Percentiles rank a stretch among this genome's conserved stretches.
Evolutionary conservation across 2,113 vertebrate genomes (phyloP).

Genomic region (Pseudopipra pipra): DNA sequence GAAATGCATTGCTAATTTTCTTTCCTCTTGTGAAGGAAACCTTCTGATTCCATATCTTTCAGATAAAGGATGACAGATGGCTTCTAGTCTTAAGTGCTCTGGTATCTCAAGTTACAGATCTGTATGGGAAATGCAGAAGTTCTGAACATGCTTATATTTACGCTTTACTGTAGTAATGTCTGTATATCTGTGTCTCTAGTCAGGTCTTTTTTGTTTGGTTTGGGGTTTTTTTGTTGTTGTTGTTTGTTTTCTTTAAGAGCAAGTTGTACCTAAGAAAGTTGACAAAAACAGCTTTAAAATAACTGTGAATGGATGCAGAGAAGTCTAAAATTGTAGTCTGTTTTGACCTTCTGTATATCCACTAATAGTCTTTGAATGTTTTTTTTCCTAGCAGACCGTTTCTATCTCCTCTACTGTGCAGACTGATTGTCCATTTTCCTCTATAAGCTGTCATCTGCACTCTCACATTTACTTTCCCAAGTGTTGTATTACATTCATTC

Average conservation of each 20-base stretch:
- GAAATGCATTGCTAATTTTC: not conserved
- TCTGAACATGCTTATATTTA: not conserved
- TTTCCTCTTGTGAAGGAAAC: not conserved
- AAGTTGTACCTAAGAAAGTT: not conserved
- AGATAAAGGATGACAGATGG: not conserved
- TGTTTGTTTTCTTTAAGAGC: not conserved
- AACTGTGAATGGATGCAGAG: not conserved
- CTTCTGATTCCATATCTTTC: not conserved
- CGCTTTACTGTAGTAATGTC: not conserved
- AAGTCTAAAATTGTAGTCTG: not conserved
- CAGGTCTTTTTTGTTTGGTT: not conserved
- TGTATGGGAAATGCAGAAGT: not conserved
- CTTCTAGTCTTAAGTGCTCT: not conserved
- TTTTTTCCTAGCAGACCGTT: not conserved
- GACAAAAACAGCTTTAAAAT: not conserved
- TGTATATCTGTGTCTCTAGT: not conserved
- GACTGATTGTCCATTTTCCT: not conserved
- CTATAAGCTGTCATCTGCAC: not conserved
- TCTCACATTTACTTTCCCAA: not conserved
- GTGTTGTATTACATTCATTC: not conserved
- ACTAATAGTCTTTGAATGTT: not conserved
- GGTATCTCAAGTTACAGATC: not conserved
- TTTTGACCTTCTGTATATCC: not conserved
- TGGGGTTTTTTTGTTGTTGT: not conserved
- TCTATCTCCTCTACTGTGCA: not conserved